phyloP scores from a whole-genome alignment of 2,888 invertebrate species.

The Clunio marinus region DNA sequence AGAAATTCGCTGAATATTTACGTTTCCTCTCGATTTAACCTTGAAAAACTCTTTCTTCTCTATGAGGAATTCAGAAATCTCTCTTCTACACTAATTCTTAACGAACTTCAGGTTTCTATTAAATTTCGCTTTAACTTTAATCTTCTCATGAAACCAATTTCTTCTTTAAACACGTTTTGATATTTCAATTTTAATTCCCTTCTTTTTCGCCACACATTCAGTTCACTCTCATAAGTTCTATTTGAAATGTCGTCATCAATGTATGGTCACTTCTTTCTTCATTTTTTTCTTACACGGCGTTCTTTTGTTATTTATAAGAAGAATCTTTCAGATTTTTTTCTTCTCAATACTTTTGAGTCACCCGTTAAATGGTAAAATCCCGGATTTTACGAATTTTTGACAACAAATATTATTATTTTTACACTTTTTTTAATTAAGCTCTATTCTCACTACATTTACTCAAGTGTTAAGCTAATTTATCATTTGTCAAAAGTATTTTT shows the following conservation, averaged over 20 bases:
- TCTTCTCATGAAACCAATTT: background rate
- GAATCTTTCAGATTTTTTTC: slow-evolving; percentile 13
- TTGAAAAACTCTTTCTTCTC: slow-evolving; percentile 23
- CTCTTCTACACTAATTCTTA: background rate
- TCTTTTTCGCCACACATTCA: background rate
- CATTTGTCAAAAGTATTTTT: background rate
- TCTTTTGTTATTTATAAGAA: background rate
- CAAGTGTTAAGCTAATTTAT: too few relatives aligned
- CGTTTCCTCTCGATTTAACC: slow-evolving; percentile 13
- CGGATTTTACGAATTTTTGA: background rate
- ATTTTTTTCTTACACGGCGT: slow-evolving; percentile 17
- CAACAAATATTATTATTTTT: too few relatives aligned
- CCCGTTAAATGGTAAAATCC: slow-evolving; percentile 15
- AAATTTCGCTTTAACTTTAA: background rate
- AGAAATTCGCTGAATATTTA: background rate
- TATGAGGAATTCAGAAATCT: background rate
- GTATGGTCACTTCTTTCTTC: slow-evolving; percentile 25
- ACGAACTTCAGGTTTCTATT: background rate
- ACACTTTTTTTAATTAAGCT: too few relatives aligned
- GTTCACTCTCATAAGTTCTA: background rate
- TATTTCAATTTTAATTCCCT: background rate
- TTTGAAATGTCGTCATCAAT: slow-evolving; percentile 36
- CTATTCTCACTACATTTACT: too few relatives aligned
- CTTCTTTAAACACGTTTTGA: slow-evolving; percentile 10
- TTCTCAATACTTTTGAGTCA: background rate